Conservation (phyloP, 2,113 vertebrate species). For the Crotalus helleri region DNA sequence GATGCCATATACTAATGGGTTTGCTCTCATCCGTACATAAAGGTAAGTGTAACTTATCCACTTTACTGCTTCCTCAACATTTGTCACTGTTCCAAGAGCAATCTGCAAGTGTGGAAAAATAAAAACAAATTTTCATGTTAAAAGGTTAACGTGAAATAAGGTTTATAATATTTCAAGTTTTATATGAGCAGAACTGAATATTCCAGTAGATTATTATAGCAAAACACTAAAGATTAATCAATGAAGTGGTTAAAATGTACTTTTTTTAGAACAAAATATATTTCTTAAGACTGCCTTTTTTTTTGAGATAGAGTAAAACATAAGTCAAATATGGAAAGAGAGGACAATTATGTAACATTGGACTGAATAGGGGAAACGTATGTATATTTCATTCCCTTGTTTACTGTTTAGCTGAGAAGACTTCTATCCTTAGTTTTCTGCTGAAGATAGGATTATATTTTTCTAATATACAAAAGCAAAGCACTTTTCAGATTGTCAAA, state of each 20-base stretch:
- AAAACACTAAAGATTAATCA: neutral
- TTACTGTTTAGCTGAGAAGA: neutral
- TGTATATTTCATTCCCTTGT: neutral
- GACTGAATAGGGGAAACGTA: neutral
- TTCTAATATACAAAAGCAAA: neutral
- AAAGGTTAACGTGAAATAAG: slow-evolving; percentile 34
- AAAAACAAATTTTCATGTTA: slow-evolving; percentile 55
- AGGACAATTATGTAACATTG: neutral
- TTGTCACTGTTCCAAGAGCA: slow-evolving; percentile 93
- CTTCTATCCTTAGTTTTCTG: neutral
- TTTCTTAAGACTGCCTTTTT: neutral
- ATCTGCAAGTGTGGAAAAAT: slow-evolving; percentile 74
- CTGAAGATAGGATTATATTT: neutral
- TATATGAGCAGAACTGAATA: neutral
- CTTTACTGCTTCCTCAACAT: slow-evolving; percentile 96
- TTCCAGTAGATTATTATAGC: neutral
- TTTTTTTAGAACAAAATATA: neutral
- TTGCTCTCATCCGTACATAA: slow-evolving; percentile 97
- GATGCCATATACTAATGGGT: slow-evolving; percentile 95
- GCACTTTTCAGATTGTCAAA: neutral
- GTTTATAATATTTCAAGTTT: slow-evolving; percentile 8
- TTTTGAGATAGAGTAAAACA: neutral
- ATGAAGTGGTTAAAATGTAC: neutral
- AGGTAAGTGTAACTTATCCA: slow-evolving; percentile 99
- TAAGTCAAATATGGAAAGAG: neutral